Evolutionary conservation across 2,113 vertebrate species (phyloP).

Genomic region (Coptodon bakossiorum): DNA sequence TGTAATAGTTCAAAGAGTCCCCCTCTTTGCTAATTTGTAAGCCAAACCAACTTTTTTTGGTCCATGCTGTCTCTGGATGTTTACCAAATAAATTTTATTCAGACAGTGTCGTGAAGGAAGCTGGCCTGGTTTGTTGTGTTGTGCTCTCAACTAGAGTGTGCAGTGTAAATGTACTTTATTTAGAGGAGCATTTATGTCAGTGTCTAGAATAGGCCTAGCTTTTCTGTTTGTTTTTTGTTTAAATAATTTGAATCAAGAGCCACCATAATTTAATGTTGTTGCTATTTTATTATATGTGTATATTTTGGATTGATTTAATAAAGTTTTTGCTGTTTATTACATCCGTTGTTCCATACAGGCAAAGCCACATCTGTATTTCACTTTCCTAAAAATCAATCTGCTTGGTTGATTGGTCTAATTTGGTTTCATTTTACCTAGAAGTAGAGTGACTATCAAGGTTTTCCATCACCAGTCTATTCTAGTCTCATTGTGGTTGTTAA

Average conservation of each 20-base stretch:
- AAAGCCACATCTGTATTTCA: neutral
- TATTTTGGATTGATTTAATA: neutral
- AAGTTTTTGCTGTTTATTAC: neutral
- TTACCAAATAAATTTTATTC: neutral
- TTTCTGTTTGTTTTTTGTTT: neutral
- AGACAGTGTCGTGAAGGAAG: neutral
- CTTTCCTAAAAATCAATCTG: neutral
- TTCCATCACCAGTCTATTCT: neutral
- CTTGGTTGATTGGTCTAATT: neutral
- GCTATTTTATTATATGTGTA: neutral
- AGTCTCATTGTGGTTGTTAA: neutral
- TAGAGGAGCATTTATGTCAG: neutral
- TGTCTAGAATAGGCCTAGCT: neutral
- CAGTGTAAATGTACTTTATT: neutral
- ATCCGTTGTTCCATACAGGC: accelerated
- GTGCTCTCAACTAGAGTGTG: neutral
- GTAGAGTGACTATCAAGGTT: neutral
- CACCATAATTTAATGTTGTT: neutral
- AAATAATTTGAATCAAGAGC: neutral
- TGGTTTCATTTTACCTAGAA: neutral
- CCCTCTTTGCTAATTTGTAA: neutral
- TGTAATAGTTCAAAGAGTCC: neutral
- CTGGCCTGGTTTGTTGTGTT: neutral
- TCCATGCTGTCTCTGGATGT: neutral
- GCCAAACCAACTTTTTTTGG: neutral